Base-by-base conservation (phyloP, 2,113 vertebrate species). In the Cyanoramphus novaezelandiae region DNA sequence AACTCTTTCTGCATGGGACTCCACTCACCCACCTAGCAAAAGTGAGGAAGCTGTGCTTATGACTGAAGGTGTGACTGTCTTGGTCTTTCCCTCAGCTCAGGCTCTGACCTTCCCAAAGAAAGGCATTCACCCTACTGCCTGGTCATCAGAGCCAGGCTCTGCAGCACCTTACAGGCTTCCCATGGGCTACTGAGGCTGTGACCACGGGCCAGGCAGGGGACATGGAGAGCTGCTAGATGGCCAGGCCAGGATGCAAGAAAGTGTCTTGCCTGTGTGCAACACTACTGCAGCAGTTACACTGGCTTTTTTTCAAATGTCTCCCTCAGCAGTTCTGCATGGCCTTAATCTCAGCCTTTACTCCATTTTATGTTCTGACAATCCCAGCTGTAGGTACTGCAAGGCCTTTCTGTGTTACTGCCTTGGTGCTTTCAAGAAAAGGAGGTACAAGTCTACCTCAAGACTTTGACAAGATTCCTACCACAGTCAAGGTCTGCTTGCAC, bases 211-310 rank as follows among this genome's bases (percentile, higher is more conserved):
- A 47, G 27, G 31, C 29, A 68, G 37, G 29, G 19, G 27, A 43
- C 29, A n/a, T 0, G 4, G 15, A 33, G 29, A 65, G 49, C 67
- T 89, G 55, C 33, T 41, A 15, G 15, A 57, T 37, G 28, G 60
- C 59, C 63, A 63, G 9, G n/a, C 21, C 50, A 62, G 63, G 41
- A 20, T 65, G 44, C 33, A 68, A 33, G 46, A 33, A 87, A 59
- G 17, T 0, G 1, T 39, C 63, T n/a, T 1, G 0, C 17, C 17
- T 44, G 11, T 28, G 19, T 52, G 28, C 17, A 21, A 11, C 20
- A 12, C 17, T 17, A 15, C 1, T 1, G 27, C 3, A 64, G 44
- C 15, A 46, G 28, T 28, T 43, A 65, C 18, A 70, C 13, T 0
- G 0, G 0, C 9, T 31, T 33, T 13, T 17, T 53, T 85, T 31